A percentile compares a stretch with the other conserved stretches of the same genome.
Conservation (phyloP, 2,113 vertebrate species). For the Oplegnathus fasciatus region DNA sequence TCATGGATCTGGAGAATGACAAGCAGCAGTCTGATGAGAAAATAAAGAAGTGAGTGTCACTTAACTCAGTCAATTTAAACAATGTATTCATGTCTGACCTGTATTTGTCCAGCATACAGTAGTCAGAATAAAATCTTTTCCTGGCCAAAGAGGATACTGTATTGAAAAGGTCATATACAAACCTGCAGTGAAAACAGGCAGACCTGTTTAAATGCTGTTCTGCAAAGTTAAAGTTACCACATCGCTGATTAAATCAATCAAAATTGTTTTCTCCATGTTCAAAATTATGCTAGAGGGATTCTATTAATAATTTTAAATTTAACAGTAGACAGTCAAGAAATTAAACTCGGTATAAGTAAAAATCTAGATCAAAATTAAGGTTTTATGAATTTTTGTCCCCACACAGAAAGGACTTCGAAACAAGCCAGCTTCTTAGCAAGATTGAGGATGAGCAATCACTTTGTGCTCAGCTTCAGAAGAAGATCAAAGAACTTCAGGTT, state of each 20-base stretch:
- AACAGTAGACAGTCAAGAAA: background rate
- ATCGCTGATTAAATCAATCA: background rate
- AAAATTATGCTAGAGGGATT: background rate
- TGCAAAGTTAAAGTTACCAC: background rate
- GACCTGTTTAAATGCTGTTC: background rate
- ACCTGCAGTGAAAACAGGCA: background rate
- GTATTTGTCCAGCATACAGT: background rate
- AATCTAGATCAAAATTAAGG: background rate
- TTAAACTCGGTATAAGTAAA: background rate
- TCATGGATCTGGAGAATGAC: constrained; percentile 84
- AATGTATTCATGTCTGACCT: background rate
- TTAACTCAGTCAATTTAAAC: background rate
- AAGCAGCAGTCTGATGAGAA: constrained; percentile 82
- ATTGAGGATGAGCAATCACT: constrained; percentile 89
- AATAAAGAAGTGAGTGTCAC: constrained; percentile 79
- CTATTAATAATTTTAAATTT: background rate
- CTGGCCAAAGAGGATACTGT: background rate
- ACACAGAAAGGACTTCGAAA: constrained; percentile 90
- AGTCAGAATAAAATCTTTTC: background rate
- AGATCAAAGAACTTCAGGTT: constrained; percentile 91
- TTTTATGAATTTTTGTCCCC: background rate
- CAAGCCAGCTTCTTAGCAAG: constrained; percentile 86
- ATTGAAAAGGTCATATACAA: background rate
- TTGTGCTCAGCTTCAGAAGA: constrained; percentile 87
- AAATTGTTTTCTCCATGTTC: background rate